Evolutionary conservation across 2,113 vertebrate genomes (phyloP), one percentile per base, ranked within the genome.

Genomic region (Rafetus swinhoei): DNA sequence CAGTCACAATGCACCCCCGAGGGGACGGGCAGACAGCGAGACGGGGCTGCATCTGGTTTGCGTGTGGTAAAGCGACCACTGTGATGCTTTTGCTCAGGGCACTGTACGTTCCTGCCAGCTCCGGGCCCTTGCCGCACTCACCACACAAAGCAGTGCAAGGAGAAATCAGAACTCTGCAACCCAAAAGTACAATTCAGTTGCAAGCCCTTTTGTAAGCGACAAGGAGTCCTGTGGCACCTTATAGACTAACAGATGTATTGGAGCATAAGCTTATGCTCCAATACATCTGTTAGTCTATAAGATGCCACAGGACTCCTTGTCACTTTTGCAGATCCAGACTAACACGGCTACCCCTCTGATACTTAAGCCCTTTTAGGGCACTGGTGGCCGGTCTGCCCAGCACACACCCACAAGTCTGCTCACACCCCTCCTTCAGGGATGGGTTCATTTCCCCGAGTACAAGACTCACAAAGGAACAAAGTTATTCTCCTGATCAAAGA

Each of bases 91-190:
- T 74, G 21, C 29, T 18, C 52, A 12, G 2, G 27, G 72, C 16
- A 10, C 69, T 77, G 21, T 0, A 2, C 9, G 4, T 1, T 29
- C 60, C 93, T 89, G 85, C 72, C 32, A 16, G 29, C 18, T 65
- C 72, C 1, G 72, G 2, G 16, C 54, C 83, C 22, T 54, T 69
- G 22, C 53, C 1, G 0, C 13, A 50, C 2, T 77, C 56, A 3
- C 0, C 59, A 29, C 2, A 62, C 2, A 15, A 9, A 7, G 14
- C 5, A 84, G n/a, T n/a, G 72, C 35, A 29, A 5, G 16, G 24
- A 74, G 27, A 52, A 12, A 7, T 1, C 18, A 5, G 6, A 9
- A 39, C 62, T 69, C 62, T 69, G 62, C 62, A 69, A 69, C 45
- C 45, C 45, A 45, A 45, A 45, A 45, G 45, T 45, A 18, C 62